Base-by-base conservation (phyloP, 2,113 vertebrate genomes). In the Boulengeromyrus knoepffleri region DNA sequence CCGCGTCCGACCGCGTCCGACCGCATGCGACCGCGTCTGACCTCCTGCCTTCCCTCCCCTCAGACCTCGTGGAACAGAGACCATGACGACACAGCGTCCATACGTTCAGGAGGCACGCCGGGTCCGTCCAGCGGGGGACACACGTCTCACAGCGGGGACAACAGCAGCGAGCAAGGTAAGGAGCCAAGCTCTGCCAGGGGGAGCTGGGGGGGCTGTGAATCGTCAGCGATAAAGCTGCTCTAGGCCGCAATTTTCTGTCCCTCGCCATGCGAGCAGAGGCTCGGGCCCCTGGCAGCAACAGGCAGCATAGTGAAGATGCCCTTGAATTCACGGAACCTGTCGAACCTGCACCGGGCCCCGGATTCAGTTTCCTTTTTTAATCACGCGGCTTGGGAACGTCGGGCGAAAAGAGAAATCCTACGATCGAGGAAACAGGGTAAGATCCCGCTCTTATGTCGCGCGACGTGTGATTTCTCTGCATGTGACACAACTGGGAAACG, bases 161-260 rank as follows among this genome's bases (percentile, higher is more conserved):
- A 98, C 95, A 97, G 97, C 96, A 98, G 97, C 89, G 97, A 98
- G 92, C 97, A 97, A 97, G 97, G 97, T 98, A 96, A 96, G 96
- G 56, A 24, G 92, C 52, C 9, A 46, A 7, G 12, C 31, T 42
- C 17, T 49, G 87, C 15, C 2, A 0, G 45, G 8, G 36, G 27
- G 50, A 12, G 1, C 19, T 15, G 27, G 9, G 74, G 2, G 62
- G 31, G 36, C 89, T 77, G 91, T 86, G 56, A 83, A 85, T 47
- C 45, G 88, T 52, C 36, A 83, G 46, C 87, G 89, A 90, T 88
- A 62, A 92, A 89, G 62, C 53, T 52, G 87, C 15, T 70, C 89
- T 77, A 46, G 80, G 80, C 7, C 42, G 13, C 45, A 1, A 13
- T 15, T 39, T 15, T 39, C 31, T 13, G 15, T n/a, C 70, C 13